Percentiles rank a stretch among this genome's conserved stretches.
These are phyloP conservation scores for Carassius auratus DNA, from an alignment of 2,113 vertebrate species.

Conservation along the genomic window DNA sequence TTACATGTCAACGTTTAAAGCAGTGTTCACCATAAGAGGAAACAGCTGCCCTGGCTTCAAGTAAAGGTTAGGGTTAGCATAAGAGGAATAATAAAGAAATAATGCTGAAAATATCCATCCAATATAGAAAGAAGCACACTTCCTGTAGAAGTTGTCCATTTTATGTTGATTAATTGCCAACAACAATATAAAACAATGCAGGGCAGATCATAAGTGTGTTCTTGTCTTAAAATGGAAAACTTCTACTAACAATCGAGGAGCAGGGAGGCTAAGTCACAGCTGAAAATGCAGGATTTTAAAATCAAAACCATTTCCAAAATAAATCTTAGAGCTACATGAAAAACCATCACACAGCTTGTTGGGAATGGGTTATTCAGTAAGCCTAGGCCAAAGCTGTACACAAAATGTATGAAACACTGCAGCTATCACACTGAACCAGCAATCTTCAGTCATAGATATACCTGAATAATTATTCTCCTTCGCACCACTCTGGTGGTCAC, in stretches of 20 bases:
- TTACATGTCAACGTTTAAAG: not conserved
- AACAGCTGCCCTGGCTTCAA: not conserved
- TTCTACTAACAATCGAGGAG: conserved; percentile 19
- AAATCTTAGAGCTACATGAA: not conserved
- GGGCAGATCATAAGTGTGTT: not conserved
- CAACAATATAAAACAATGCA: not conserved
- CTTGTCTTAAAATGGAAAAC: conserved; percentile 36
- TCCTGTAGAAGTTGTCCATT: conserved; percentile 20
- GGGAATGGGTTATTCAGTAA: not conserved
- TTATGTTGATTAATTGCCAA: not conserved
- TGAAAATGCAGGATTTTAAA: conserved; percentile 34
- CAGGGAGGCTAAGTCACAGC: conserved; percentile 20
- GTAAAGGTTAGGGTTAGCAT: conserved; percentile 25
- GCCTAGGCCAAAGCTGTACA: not conserved
- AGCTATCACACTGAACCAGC: conserved; percentile 32
- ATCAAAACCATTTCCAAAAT: not conserved
- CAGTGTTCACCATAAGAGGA: not conserved
- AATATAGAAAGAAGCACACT: not conserved
- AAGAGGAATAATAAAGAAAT: conserved; percentile 15
- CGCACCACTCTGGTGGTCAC: conserved; percentile 89
- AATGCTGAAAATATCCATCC: not conserved
- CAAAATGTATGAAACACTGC: not conserved
- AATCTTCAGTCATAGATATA: conserved; percentile 67
- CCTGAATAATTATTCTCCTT: conserved; percentile 92
- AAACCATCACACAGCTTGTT: not conserved